These are phyloP conservation scores for Heliconius sara DNA, from an alignment of 2,888 invertebrate genomes.

Conservation along the genomic window DNA sequence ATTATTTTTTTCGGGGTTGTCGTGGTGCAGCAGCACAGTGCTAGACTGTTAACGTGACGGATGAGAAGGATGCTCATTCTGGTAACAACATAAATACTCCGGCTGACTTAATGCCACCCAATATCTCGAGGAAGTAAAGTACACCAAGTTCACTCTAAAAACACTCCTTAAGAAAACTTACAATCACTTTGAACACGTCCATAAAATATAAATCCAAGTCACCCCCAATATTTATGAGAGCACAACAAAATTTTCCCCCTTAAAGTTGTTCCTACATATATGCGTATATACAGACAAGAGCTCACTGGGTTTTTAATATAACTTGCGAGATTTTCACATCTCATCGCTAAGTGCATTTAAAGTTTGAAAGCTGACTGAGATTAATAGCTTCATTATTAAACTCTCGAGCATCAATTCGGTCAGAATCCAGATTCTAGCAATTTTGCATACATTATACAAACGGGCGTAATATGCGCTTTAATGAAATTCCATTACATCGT, in stretches of 20 bases:
- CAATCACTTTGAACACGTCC: background rate
- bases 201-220: background rate
- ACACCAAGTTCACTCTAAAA: too few species aligned
- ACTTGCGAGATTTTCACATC: slow-evolving; percentile 18
- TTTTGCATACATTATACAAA: slow-evolving; percentile 45
- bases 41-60: too few species aligned
- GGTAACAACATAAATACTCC: too few species aligned
- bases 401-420: slow-evolving; percentile 35
- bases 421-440: slow-evolving; percentile 43
- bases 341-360: slow-evolving; percentile 34
- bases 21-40: too few species aligned
- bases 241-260: background rate
- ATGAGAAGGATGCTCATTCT: too few species aligned
- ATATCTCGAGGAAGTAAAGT: too few species aligned
- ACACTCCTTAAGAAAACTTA: background rate
- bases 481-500: slow-evolving; percentile 15
- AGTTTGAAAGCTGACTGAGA: slow-evolving; percentile 36
- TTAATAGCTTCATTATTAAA: slow-evolving; percentile 41
- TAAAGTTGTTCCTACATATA: background rate
- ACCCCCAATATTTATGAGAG: background rate
- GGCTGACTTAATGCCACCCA: too few species aligned
- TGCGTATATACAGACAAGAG: background rate
- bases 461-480: slow-evolving; percentile 37
- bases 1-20: too few species aligned
- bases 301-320: slow-evolving; percentile 20